phyloP scores from a whole-genome alignment of 2,888 invertebrate species.

The Euplexia lucipara region DNA sequence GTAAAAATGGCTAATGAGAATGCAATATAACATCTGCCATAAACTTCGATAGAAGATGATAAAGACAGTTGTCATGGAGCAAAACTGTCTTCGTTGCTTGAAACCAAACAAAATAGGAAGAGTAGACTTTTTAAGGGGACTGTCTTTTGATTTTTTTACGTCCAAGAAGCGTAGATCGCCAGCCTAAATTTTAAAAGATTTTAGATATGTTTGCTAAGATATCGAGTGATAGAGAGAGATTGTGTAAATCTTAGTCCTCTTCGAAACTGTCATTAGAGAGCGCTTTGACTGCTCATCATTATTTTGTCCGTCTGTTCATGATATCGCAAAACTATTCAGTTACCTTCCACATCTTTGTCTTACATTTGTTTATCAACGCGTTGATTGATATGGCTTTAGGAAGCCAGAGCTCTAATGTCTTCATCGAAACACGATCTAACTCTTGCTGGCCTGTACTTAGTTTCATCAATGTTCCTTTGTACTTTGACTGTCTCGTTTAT shows the following conservation, averaged over 20 bases:
- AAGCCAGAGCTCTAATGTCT: conserved; percentile 47
- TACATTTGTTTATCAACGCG: conserved; percentile 43
- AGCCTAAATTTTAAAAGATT: too few species aligned
- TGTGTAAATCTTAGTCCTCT: background rate
- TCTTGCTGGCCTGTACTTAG: background rate
- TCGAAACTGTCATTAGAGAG: background rate
- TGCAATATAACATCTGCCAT: too few species aligned
- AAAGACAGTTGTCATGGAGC: too few species aligned
- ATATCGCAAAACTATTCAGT: conserved; percentile 15
- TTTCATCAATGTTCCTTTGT: conserved; percentile 7
- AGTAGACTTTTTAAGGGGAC: too few species aligned
- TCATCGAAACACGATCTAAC: conserved; percentile 34
- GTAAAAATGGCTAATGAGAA: too few species aligned
- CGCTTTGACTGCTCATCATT: background rate
- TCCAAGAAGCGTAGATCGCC: too few species aligned
- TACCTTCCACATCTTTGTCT: background rate
- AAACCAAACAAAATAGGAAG: too few species aligned
- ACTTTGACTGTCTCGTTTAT: conserved; percentile 2
- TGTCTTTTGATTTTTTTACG: too few species aligned
- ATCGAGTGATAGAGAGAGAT: too few species aligned
- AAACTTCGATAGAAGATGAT: too few species aligned
- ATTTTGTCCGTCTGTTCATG: background rate
- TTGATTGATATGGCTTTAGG: conserved; percentile 45
- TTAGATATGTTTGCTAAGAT: too few species aligned
- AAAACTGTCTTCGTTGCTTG: too few species aligned